Evolutionary conservation across 2,113 vertebrate genomes (phyloP), one percentile per base, ranked within the genome.

Genomic region (Hyperoodon ampullatus): DNA sequence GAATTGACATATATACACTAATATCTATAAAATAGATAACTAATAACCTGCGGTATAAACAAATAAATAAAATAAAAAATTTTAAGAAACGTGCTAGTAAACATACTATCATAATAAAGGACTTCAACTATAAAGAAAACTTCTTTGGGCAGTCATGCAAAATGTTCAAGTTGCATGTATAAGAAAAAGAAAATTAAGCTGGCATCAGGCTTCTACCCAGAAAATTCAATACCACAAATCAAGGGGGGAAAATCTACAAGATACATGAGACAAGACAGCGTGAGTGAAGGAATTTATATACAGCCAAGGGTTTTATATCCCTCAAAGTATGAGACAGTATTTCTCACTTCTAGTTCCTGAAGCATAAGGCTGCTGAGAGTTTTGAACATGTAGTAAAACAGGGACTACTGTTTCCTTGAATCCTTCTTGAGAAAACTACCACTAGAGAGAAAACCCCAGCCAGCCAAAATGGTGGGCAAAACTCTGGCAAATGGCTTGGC

Each of bases 341-440:
- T 58, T 89, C 74, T 18, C 61, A 39, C 26, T 80, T 75, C 55
- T 58, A 86, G 35, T 39, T 94, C 58, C 19, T 58, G 70, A 95
- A 95, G n/a, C 53, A 61, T 53, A 93, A 93, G 44, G 23, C 94
- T 90, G 50, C 58, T 39, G 70, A 86, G 26, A 87, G 50, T 70
- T 84, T 88, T 35, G 65, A 72, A 61, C 35, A 39, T n/a, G 44
- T 42, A 58, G 72, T 91, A 92, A 88, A 90, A 93, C 61, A 77
- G 77, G 30, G 3, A 65, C 66, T 71, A 42, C 63, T 83, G 35
- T 78, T 84, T 58, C 58, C 35, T 70, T 2, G 28, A 53, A n/a
- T 11, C 28, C n/a, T 94, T 82, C 33, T 80, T 65, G 53, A 94
- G 58, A 75, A 89, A 94, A 94, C 60, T 35, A 70, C 35, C n/a